Base-by-base conservation (phyloP, 2,113 vertebrate genomes). In the Dasyurus viverrinus region DNA sequence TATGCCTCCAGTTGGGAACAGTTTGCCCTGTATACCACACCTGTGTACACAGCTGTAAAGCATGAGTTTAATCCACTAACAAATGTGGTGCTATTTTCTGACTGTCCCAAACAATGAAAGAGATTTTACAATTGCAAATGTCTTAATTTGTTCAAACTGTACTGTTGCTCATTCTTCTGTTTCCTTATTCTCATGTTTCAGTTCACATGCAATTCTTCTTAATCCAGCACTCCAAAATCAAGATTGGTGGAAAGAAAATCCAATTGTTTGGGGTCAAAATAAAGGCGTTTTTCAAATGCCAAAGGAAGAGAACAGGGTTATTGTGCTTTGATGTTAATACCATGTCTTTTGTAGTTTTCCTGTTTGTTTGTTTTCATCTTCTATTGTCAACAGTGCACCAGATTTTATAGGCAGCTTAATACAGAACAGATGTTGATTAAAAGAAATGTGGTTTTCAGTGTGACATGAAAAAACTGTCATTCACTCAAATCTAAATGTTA, bases 341-440 rank as follows among this genome's bases (percentile, higher is more conserved):
- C 54, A 30, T 10, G 60, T 68, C 94, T 98, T 98, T 97, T 97
- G 96, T 97, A 97, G 95, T 95, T 98, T 97, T 98, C 97, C 97
- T 98, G 94, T 98, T 98, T 98, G 98, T 97, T 98, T 98, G 98
- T 98, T 98, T 98, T 98, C 98, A 94, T 98, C 96, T 97, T 97
- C 96, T 90, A 26, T 93, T 96, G 97, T 98, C 97, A 98, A 98
- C 96, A 97, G 94, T 60, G 97, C 94, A 97, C 93, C 0, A 0
- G 68, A 97, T 97, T 98, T 98, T 98, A 98, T 96, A 97, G 97
- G 96, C 97, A 96, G 93, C 25, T 95, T 98, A 98, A 98, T 94
- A 95, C 92, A 94, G 96, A 98, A 96, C 98, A 98, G 98, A 98
- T 98, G 98, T 90, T 96, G 98, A 98, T 98, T 96, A 98, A 98